Percentiles rank a stretch among this genome's conserved stretches.
Conservation (phyloP, 2,797 vertebrate genomes). For the Danio kyathit region DNA sequence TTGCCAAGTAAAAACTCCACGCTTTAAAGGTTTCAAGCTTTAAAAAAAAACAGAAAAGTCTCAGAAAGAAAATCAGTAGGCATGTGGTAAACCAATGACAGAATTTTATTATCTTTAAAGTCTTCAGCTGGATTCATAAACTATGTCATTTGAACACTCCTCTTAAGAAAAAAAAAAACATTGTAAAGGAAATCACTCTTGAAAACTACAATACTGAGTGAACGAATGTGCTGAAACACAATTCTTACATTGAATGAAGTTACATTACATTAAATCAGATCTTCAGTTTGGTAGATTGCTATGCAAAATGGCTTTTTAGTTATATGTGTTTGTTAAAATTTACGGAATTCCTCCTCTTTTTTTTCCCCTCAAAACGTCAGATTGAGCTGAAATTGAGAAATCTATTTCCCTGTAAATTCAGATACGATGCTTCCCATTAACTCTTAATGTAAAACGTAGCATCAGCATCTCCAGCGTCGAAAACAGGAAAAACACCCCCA, state of each 20-base stretch:
- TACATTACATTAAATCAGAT: neutral
- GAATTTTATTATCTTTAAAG: neutral
- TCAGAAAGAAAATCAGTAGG: no score
- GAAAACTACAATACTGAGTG: neutral
- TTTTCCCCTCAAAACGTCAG: constrained; percentile 15
- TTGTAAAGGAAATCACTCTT: neutral
- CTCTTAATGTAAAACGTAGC: constrained; percentile 27
- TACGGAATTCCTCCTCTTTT: neutral
- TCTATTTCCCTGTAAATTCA: constrained; percentile 30
- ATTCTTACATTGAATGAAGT: neutral
- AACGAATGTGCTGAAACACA: neutral
- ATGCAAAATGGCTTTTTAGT: neutral
- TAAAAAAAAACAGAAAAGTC: no score
- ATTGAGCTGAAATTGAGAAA: constrained; percentile 20
- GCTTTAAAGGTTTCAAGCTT: no score
- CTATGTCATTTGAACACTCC: neutral
- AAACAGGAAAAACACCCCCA: constrained; percentile 31
- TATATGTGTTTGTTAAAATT: no score
- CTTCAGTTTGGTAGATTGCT: neutral
- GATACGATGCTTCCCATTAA: constrained; percentile 23
- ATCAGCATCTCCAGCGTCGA: constrained; percentile 16
- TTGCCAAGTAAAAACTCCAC: no score
- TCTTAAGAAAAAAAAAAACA: neutral
- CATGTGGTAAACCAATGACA: neutral
- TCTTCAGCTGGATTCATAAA: no score